Base-by-base conservation (phyloP, 2,113 vertebrate species). In the Muscicapa adusta region DNA sequence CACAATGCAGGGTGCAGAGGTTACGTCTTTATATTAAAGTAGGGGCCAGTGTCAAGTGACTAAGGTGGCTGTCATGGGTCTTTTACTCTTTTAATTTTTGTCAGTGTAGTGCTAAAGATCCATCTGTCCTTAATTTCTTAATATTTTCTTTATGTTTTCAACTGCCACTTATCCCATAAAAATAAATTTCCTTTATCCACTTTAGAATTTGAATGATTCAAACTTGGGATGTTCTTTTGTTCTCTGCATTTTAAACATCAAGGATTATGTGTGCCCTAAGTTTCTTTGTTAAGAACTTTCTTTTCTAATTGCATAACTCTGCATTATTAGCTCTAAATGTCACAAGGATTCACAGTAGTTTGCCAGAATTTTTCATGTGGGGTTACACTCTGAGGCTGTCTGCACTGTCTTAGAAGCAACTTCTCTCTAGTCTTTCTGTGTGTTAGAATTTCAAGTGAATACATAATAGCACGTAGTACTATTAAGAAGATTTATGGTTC, bases 401-500 rank as follows among this genome's bases (percentile, higher is more conserved):
- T 73, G 23, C 2, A 4, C 48, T 82, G 26, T 66, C 88, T 91
- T 74, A 88, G 71, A 85, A 85, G 40, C 43, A 73, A 83, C 78
- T 96, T 90, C 75, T 76, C 50, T 70, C 63, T 73, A 74, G 72
- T 47, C 54, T 91, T 96, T 51, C 63, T 70, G 38, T n/a, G 13
- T 60, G 34, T 66, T 84, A 82, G 73, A 93, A 92, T 92, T 93
- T 88, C 78, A 67, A 95, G 89, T 48, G 85, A 91, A 94, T 93
- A 77, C 67, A 90, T 94, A 95, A 95, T 83, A 85, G 51, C 77
- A 94, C 2, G 1, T 76, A 85, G 82, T 90, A 73, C 87, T 88
- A 88, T 95, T 86, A 93, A 58, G 51, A 83, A 85, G 82, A 97
- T 95, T 96, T 95, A 97, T 88, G 51, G 17, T 82, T 89, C 85